A percentile compares a stretch with the other conserved stretches of the same genome.
These are phyloP conservation scores for Drosophila busckii DNA, from an alignment of 1,140 invertebrate genomes.

Conservation along the genomic window DNA sequence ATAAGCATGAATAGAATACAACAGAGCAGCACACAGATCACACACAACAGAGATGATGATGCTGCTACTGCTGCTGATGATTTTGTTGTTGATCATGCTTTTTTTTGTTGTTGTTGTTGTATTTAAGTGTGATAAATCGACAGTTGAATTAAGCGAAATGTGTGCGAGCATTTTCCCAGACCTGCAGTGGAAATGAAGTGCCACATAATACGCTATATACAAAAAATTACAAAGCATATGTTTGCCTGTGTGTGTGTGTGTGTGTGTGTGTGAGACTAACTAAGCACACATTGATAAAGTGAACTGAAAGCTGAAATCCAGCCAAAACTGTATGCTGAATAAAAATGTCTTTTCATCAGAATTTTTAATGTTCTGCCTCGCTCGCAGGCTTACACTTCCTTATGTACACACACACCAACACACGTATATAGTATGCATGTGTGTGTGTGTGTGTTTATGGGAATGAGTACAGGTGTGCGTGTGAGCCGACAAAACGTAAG, in stretches of 20 bases:
- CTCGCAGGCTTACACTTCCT: slow-evolving; percentile 20
- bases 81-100: slow-evolving; percentile 3
- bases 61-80: slow-evolving; percentile 27
- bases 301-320: background rate
- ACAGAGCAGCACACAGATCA: too few species aligned
- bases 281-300: background rate
- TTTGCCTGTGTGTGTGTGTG: too few species aligned
- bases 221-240: too few species aligned
- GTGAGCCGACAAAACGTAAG: slow-evolving; percentile 69
- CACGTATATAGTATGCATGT: slow-evolving; percentile 7
- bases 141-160: slow-evolving; percentile 67
- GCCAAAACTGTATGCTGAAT: slow-evolving; percentile 38
- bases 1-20: too few species aligned
- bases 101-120: slow-evolving; percentile 9
- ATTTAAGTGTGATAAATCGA: slow-evolving; percentile 74
- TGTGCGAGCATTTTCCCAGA: slow-evolving; percentile 14
- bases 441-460: slow-evolving; percentile 7
- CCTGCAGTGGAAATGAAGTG: background rate
- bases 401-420: slow-evolving; percentile 3
- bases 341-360: slow-evolving; percentile 75
- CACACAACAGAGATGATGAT: too few species aligned
- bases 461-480: slow-evolving; percentile 61
- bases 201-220: too few species aligned
- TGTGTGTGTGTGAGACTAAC: slow-evolving; percentile 9
- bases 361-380: slow-evolving; percentile 61